Conservation (phyloP, 1,140 invertebrate species). For the Halotydeus destructor region DNA sequence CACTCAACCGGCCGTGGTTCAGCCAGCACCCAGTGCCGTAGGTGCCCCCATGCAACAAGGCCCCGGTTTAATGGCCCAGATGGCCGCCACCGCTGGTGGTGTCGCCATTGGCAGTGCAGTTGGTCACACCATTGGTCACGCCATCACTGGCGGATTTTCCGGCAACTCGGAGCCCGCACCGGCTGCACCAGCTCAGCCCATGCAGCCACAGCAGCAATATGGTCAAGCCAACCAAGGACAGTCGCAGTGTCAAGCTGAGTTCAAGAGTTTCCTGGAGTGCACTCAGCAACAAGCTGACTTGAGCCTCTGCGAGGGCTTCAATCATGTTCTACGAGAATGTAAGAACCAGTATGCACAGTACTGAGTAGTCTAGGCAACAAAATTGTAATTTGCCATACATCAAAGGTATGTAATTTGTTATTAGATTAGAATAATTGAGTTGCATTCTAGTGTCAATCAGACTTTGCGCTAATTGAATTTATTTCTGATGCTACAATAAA, state of each 20-base stretch:
- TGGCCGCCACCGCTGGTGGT: conserved; percentile 24
- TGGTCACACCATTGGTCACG: conserved; percentile 62
- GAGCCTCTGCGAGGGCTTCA: conserved; percentile 70
- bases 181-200: conserved; percentile 20
- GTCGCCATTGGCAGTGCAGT: conserved; percentile 24
- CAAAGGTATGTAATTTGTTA: too few species aligned
- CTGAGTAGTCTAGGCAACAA: too few species aligned
- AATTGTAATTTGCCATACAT: too few species aligned
- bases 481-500: too few species aligned
- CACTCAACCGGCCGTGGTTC: conserved; percentile 12
- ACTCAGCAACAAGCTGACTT: conserved; percentile 59
- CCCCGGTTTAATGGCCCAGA: conserved; percentile 22
- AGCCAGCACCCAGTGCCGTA: conserved; percentile 13
- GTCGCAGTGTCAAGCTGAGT: conserved; percentile 39
- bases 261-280: conserved; percentile 70
- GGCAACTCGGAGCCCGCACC: conserved; percentile 30
- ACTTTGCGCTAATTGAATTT: too few species aligned
- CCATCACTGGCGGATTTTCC: conserved; percentile 58
- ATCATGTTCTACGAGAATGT: conserved; percentile 77
- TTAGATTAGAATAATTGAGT: too few species aligned
- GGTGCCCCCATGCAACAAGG: conserved; percentile 13
- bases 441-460: too few species aligned
- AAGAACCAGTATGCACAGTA: too few species aligned
- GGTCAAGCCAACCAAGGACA: conserved; percentile 6
- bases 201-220: conserved; percentile 20